Evolutionary conservation across 1,140 invertebrate species (phyloP).

Genomic region (Drosophila azteca): DNA sequence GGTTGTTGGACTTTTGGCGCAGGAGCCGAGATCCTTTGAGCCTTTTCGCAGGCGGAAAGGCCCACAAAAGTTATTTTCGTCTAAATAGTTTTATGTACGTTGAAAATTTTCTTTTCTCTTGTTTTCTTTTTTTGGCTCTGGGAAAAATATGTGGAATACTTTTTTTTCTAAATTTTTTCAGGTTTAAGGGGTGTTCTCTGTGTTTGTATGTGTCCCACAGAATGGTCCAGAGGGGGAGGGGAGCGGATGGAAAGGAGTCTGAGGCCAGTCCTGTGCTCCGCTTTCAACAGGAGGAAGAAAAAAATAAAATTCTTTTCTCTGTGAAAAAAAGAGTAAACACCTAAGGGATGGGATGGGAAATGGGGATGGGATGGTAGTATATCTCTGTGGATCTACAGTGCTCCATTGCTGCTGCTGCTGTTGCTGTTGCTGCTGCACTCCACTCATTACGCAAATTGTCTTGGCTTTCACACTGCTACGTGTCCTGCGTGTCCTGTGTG

Average conservation of each 20-base stretch:
- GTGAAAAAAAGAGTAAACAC: conserved; percentile 2
- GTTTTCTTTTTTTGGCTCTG: conserved; percentile 35
- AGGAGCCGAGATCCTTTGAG: conserved; percentile 31
- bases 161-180: conserved; percentile 15
- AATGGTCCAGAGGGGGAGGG: conserved; percentile 22
- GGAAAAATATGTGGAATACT: background rate
- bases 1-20: conserved; percentile 45
- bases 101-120: conserved; percentile 32
- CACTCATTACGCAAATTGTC: conserved; percentile 77
- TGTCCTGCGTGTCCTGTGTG: conserved; percentile 19
- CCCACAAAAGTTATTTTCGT: conserved; percentile 49
- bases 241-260: background rate
- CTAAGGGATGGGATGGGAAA: background rate
- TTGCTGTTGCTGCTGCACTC: conserved; percentile 24
- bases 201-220: conserved; percentile 18
- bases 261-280: conserved; percentile 4
- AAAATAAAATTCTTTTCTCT: conserved; percentile 27
- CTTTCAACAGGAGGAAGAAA: conserved; percentile 20
- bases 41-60: conserved; percentile 21
- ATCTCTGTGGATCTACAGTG: conserved; percentile 1
- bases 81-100: conserved; percentile 57
- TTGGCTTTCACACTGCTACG: conserved; percentile 49
- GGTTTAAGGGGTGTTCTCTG: conserved; percentile 17
- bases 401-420: background rate
- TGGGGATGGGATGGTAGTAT: too few species aligned